Evolutionary conservation across 2,113 vertebrate genomes (phyloP), one percentile per base, ranked within the genome.

Genomic region (Amblyopsis rosae): DNA sequence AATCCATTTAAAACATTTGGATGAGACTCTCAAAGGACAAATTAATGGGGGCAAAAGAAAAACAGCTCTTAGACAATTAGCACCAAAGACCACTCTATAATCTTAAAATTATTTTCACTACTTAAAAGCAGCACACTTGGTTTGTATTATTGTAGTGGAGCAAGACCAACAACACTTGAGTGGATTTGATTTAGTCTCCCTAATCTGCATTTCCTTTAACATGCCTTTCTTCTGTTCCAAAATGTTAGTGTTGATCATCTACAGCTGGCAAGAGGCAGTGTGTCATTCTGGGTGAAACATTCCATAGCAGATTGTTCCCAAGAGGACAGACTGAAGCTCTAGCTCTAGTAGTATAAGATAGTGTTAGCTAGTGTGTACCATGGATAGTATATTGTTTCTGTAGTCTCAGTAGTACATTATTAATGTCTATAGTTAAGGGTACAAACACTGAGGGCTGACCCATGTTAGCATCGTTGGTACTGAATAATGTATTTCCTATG

Each of bases 31-130:
- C 78, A 83, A 76, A 87, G 78, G 69, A 75, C 72, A 78, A 85
- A 86, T 85, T 80, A 87, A 88, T 88, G 84, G 85, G 72, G 83
- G 82, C 74, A 69, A 77, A 86, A 88, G 82, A 90, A 82, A 86
- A 88, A 90, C 82, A 88, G 88, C 88, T 90, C 79, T 81, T 82
- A 89, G 87, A 88, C 87, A 89, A 91, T 92, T 90, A 91, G 83
- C 89, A 86, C 81, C 86, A 87, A 74, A 89, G 80, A 86, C 81
- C 83, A 87, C 87, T 88, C 87, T 87, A 82, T 91, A 91, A 91
- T 91, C 85, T 89, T 87, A 85, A 79, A 77, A 91, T 91, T 90
- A 88, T 90, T 90, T 86, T 82, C 87, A 80, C 91, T 86, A 90
- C 89, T 91, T 89, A 86, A 90, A 91, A 89, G 87, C 83, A 81